Base-by-base conservation (phyloP, 2,888 invertebrate genomes). In the Drosophila maculinotata region DNA sequence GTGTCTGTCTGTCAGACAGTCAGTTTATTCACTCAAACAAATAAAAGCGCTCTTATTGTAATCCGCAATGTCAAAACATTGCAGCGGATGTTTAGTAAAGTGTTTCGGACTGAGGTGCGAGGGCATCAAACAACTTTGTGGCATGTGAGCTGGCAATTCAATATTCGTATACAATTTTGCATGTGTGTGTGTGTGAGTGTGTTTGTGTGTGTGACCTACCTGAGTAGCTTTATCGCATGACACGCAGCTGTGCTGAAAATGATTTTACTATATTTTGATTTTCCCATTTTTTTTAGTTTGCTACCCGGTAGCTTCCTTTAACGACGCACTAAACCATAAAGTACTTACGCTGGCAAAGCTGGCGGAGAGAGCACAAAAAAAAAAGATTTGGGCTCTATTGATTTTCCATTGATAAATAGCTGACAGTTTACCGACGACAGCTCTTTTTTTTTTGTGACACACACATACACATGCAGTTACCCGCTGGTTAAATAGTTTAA, bases 351-450 rank as follows among this genome's bases (percentile, higher is more conserved):
- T 17, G 33, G 31, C 10, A 17, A 44, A 51, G 8, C 36, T 15
- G 12, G 7, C 7, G 3, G n/a, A 12, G 23, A 15, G 14, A 6
- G 23, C 23, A 45, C 38, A n/a, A 12, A 35, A 44, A 63, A 59
- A 65, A 66, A 67, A 49, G 71, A 79, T 64, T 69, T 65, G 53
- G 56, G 70, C 41, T 65, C 63, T 74, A 81, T 84, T 76, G 81
- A 81, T 81, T 81, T 84, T 84, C 74, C 79, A 81, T 81, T 84
- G 81, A 81, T 71, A 84, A 84, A 79, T 81, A 79, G 81, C 65
- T 69, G 79, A 65, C 79, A 79, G 59, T 68, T 69, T 69, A 56
- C 38, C 64, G 48, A 48, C 23, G 35, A 42, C 56, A 33, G 52
- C 26, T 20, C 25, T 31, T 54, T 54, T 54, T 48, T 5, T 39